Base-by-base conservation (phyloP, 2,797 vertebrate species). In the Anguilla megastoma region DNA sequence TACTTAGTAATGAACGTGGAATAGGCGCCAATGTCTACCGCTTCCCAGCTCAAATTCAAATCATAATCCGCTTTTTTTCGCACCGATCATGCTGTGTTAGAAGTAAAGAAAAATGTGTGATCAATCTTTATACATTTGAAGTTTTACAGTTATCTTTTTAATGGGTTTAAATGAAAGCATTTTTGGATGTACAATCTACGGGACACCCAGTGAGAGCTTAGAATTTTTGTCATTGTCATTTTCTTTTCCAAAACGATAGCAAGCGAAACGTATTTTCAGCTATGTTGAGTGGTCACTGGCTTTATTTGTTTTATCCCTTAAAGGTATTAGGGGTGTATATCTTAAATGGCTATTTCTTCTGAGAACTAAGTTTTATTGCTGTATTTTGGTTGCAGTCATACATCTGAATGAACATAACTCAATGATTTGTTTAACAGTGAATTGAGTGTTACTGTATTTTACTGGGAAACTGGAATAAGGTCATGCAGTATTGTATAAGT, bases 11-110 rank as follows among this genome's bases (percentile, higher is more conserved):
- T 54, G 16, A 85, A 45, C 10, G 1, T n/a, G 54, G 41, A 45
- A 18, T 56, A 41, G 56, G 56, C 56, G 85, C 56, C 50, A 54
- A 84, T 54, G n/a, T 30, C 30, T n/a, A 54, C n/a, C 83, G 50
- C 83, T 24, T 56, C 56, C n/a, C 27, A 54, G 83, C 56, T 84
- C 52, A 33, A 84, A 84, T 84, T 84, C 50, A 56, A 84, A 84
- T 84, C n/a, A 54, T 56, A 10, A 14, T 84, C 27, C 14, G 82
- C 9, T 30, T 14, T n/a, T 33, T 30, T 54, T 16, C n/a, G 7
- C 50, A 54, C 2, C 18, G 41, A 14, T 18, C 74, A 36, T 41
- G 41, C 36, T 21, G 41, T 21, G 16, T 36, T 45, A 14, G 18
- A 16, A 21, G 14, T 18, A 41, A 18, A 21, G 36, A 50, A 82